Evolutionary conservation across 1,140 invertebrate genomes (phyloP).

Genomic region (Bombus ignitus): DNA sequence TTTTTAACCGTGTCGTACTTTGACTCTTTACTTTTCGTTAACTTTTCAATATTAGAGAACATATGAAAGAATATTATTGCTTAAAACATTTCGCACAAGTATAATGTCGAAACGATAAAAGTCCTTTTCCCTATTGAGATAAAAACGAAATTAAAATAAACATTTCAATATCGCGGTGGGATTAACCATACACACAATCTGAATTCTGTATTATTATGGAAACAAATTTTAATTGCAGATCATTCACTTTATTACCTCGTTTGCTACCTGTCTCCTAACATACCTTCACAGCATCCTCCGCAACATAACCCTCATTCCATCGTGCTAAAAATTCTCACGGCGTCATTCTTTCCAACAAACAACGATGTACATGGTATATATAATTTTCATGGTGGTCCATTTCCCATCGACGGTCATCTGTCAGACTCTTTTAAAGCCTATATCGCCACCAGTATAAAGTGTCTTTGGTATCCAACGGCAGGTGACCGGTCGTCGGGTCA

Average conservation of each 20-base stretch:
- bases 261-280: not conserved
- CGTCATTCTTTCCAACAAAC: not conserved
- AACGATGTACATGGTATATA: not conserved
- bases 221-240: not conserved
- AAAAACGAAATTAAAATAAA: no score
- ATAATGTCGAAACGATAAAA: no score
- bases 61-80: no score
- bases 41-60: no score
- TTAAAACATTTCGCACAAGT: no score
- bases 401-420: slow-evolving; percentile 73
- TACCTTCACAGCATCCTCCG: not conserved
- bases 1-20: no score
- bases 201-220: not conserved
- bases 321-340: slow-evolving; percentile 29
- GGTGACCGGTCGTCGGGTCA: slow-evolving; percentile 68
- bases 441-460: slow-evolving; percentile 64
- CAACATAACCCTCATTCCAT: not conserved
- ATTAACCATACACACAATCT: not conserved
- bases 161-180: no score
- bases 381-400: slow-evolving; percentile 70
- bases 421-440: slow-evolving; percentile 43
- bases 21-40: no score
- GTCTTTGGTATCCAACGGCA: slow-evolving; percentile 48
- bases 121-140: no score
- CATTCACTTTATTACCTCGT: not conserved